Evolutionary conservation across 2,113 vertebrate genomes (phyloP).

Genomic region (Sula dactylatra): DNA sequence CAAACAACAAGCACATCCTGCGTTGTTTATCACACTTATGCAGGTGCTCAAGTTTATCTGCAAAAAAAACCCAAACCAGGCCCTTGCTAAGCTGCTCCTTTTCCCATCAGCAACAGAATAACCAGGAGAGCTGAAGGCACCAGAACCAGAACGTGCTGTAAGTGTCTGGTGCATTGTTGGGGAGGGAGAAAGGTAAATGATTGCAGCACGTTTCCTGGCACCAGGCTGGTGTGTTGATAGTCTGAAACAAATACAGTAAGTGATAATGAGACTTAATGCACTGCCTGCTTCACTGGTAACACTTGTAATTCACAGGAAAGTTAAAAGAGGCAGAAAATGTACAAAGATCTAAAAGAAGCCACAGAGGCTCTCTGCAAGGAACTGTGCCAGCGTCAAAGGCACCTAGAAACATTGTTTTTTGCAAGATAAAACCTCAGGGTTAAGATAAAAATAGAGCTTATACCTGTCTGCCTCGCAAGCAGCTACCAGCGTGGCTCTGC

Average conservation of each 20-base stretch:
- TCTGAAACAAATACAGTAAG: background rate
- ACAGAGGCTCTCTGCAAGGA: background rate
- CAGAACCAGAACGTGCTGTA: rapidly evolving
- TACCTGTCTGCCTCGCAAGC: constrained; percentile 65
- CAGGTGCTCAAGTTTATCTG: background rate
- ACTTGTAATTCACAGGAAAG: constrained; percentile 31
- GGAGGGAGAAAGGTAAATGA: background rate
- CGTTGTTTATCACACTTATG: background rate
- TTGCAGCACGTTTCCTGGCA: background rate
- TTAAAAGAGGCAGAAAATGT: background rate
- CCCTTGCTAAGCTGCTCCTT: background rate
- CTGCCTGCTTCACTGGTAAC: background rate
- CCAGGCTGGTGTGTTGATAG: background rate
- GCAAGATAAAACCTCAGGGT: constrained; percentile 33
- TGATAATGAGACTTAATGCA: background rate
- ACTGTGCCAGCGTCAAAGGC: background rate
- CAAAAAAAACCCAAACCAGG: background rate
- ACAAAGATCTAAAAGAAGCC: background rate
- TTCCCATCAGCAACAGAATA: background rate
- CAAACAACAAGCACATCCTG: constrained; percentile 16
- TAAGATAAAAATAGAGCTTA: constrained; percentile 71
- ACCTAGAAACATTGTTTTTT: constrained; percentile 4
- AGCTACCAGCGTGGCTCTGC: constrained; percentile 65
- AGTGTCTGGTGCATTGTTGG: background rate
- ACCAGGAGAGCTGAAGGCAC: background rate